Conservation (phyloP, 2,888 invertebrate genomes). For the Bhutanitis thaidina region DNA sequence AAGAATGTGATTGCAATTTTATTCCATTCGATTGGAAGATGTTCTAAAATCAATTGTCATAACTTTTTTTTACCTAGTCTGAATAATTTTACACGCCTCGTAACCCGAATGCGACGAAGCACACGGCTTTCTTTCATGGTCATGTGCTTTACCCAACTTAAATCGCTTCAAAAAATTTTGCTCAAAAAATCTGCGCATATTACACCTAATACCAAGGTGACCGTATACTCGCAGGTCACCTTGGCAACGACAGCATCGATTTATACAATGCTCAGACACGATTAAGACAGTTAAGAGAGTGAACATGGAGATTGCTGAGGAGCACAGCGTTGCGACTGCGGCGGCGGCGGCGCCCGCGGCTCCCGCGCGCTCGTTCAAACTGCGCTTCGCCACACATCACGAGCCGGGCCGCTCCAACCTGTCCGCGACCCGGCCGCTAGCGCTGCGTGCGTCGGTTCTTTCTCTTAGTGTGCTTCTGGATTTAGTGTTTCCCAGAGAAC, state of each 20-base stretch:
- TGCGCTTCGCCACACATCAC: slow-evolving; percentile 60
- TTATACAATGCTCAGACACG: not conserved
- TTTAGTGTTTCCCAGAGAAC: too few species aligned
- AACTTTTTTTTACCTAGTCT: too few species aligned
- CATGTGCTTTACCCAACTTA: too few species aligned
- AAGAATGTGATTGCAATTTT: too few species aligned
- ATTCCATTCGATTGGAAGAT: too few species aligned
- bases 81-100: too few species aligned
- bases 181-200: not conserved
- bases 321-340: not conserved
- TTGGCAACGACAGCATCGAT: slow-evolving; percentile 1
- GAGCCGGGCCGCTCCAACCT: slow-evolving; percentile 66
- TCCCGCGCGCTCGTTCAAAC: slow-evolving; percentile 53
- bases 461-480: too few species aligned
- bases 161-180: too few species aligned
- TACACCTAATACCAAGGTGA: not conserved
- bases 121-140: too few species aligned
- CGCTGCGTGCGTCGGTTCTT: slow-evolving; percentile 48
- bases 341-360: slow-evolving; percentile 5
- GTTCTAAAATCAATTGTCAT: too few species aligned
- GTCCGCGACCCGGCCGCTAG: slow-evolving; percentile 54
- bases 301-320: not conserved
- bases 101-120: too few species aligned
- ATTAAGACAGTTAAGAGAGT: not conserved
- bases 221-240: not conserved